Conservation (phyloP, 2,113 vertebrate species). For the Etia nguti region DNA sequence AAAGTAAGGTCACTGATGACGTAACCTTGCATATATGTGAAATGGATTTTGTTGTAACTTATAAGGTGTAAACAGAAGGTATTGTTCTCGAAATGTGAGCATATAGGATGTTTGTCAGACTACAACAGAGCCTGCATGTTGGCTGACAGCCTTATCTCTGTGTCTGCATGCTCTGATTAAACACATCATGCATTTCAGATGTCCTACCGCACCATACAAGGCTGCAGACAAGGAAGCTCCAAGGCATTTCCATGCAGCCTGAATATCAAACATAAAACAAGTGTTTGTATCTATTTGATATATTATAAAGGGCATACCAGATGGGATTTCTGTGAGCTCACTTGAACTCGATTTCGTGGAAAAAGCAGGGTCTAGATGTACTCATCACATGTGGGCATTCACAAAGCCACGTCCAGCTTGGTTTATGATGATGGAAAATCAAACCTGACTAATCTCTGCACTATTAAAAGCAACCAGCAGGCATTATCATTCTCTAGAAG, state of each 20-base stretch:
- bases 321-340: background rate
- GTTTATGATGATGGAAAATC: conserved; percentile 23
- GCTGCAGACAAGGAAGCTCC: background rate
- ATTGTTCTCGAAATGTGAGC: background rate
- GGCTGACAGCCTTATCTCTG: conserved; percentile 37
- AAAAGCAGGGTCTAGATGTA: background rate
- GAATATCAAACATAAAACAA: conserved; percentile 36
- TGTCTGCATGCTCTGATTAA: conserved; percentile 22
- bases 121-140: background rate
- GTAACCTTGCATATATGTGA: background rate
- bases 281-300: conserved; percentile 5
- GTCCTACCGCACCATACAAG: background rate
- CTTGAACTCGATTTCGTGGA: conserved; percentile 9
- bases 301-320: background rate
- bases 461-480: background rate
- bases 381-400: background rate
- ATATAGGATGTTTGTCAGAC: background rate
- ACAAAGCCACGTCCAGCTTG: background rate
- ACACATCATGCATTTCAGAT: conserved; percentile 54
- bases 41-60: background rate
- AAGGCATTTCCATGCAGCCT: background rate
- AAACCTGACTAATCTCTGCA: conserved; percentile 25
- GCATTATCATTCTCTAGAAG: conserved; percentile 20
- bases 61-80: background rate
- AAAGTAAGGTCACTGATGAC: background rate